Conservation (phyloP, 2,888 invertebrate genomes). For the Papilio demoleus region DNA sequence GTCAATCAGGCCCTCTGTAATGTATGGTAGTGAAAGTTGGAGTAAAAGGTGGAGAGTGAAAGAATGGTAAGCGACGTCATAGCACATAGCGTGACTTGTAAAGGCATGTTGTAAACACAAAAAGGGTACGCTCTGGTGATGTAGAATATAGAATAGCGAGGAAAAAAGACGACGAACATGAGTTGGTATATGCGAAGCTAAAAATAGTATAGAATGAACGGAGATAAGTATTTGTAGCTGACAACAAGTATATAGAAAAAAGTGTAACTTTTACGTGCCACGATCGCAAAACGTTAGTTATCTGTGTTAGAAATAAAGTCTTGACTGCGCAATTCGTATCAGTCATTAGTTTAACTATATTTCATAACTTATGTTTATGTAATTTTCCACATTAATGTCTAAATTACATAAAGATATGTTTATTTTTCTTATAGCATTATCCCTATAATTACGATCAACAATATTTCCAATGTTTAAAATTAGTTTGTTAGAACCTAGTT, state of each 20-base stretch:
- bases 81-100: conserved; percentile 30
- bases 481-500: conserved; percentile 68
- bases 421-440: conserved; percentile 72
- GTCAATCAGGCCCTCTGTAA: not conserved
- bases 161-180: not conserved
- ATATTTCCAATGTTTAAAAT: conserved; percentile 80
- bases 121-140: conserved; percentile 7
- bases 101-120: conserved; percentile 17
- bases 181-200: conserved; percentile 12
- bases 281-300: conserved; percentile 57
- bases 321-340: conserved; percentile 76
- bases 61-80: not conserved
- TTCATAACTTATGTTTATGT: conserved; percentile 63
- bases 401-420: conserved; percentile 12
- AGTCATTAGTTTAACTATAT: conserved; percentile 72
- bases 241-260: conserved; percentile 36
- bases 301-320: conserved; percentile 59
- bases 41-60: not conserved
- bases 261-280: conserved; percentile 53
- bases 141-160: not conserved
- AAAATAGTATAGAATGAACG: conserved; percentile 4
- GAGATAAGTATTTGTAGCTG: conserved; percentile 19
- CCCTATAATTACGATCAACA: conserved; percentile 80
- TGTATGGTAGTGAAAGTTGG: not conserved
- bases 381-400: not conserved